phyloP scores from a whole-genome alignment of 2,888 invertebrate genomes.

The Agrotis exclamationis region DNA sequence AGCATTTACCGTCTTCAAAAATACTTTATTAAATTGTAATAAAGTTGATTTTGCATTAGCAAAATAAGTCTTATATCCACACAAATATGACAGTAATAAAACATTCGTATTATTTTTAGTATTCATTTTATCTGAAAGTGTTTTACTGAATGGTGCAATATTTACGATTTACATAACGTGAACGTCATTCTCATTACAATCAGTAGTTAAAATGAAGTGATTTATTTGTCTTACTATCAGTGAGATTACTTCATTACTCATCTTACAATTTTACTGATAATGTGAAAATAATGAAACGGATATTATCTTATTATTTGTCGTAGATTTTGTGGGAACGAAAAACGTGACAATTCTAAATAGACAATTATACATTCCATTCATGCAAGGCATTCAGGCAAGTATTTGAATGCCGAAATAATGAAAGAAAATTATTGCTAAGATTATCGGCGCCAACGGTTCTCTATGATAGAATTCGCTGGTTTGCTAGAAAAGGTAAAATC shows the following conservation, averaged over 20 bases:
- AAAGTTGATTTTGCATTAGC: constrained; percentile 1
- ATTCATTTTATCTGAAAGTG: constrained; percentile 12
- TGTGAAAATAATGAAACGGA: not conserved
- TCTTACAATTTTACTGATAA: constrained; percentile 10
- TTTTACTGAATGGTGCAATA: constrained; percentile 17
- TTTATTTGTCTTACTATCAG: not conserved
- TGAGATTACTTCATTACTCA: not conserved
- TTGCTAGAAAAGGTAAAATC: not conserved
- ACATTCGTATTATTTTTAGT: constrained; percentile 9
- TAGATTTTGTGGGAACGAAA: not conserved
- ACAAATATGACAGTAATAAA: not conserved
- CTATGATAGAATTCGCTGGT: too few relatives aligned
- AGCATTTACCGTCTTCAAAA: not conserved
- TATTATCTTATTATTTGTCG: not conserved
- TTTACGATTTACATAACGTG: constrained; percentile 30
- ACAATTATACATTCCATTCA: not conserved
- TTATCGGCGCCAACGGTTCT: too few relatives aligned
- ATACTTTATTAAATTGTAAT: not conserved
- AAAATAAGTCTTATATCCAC: not conserved
- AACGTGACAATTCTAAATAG: not conserved
- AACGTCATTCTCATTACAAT: constrained; percentile 17
- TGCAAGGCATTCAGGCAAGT: too few relatives aligned
- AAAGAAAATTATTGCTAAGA: not conserved
- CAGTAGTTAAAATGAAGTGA: not conserved
- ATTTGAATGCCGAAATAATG: not conserved